A percentile compares a stretch with the other conserved stretches of the same genome.
phyloP scores from a whole-genome alignment of 2,113 vertebrate genomes.

The Nannospalax galili region DNA sequence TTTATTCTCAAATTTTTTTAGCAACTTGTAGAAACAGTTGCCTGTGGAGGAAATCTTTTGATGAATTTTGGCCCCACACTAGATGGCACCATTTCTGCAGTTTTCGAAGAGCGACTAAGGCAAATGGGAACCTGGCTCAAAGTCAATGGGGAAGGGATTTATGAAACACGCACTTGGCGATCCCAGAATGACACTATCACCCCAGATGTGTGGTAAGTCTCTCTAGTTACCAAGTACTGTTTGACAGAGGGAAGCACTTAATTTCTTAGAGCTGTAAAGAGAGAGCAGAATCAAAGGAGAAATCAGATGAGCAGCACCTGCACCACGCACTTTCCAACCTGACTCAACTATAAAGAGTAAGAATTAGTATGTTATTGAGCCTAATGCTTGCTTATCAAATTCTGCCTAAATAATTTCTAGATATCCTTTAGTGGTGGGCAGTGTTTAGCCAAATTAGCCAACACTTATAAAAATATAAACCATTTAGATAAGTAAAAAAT shows the following conservation, averaged over 20 bases:
- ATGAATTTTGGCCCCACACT: conserved; percentile 95
- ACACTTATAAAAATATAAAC: background rate
- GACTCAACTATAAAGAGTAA: background rate
- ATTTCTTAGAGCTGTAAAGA: conserved; percentile 5
- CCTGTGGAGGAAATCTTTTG: conserved; percentile 96
- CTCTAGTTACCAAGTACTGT: background rate
- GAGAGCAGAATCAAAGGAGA: background rate
- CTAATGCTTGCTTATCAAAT: background rate
- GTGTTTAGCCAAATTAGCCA: conserved; percentile 7
- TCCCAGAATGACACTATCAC: conserved; percentile 91
- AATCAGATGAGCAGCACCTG: background rate
- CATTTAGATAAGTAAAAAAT: background rate
- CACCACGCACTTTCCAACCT: background rate
- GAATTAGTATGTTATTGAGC: background rate
- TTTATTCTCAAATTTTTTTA: conserved; percentile 74
- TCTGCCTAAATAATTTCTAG: background rate
- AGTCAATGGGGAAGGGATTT: conserved; percentile 95
- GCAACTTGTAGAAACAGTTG: conserved; percentile 94
- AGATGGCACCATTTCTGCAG: conserved; percentile 90
- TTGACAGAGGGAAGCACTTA: background rate
- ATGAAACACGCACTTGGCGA: conserved; percentile 92
- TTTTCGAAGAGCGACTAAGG: conserved; percentile 95
- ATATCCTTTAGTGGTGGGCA: background rate
- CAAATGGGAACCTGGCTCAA: conserved; percentile 95
- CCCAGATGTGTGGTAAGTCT: conserved; percentile 90